A percentile compares a stretch with the other conserved stretches of the same genome.
Conservation (phyloP, 2,888 invertebrate species). For the Neria commutata region DNA sequence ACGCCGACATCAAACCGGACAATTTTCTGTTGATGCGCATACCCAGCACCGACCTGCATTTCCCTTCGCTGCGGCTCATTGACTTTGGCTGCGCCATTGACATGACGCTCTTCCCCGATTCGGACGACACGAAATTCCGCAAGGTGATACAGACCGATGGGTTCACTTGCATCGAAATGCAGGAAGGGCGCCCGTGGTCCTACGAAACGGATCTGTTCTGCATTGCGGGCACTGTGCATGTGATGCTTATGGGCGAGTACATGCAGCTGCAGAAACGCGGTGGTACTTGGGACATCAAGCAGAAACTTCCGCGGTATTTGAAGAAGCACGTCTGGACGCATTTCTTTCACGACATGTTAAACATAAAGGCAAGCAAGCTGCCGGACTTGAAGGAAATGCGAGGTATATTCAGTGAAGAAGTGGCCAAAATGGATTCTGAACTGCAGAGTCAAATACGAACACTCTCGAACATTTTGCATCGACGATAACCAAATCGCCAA, state of each 20-base stretch:
- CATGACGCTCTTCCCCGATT: slow-evolving; percentile 83
- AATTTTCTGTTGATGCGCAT: slow-evolving; percentile 85
- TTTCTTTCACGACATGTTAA: slow-evolving; percentile 81
- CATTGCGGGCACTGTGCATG: slow-evolving; percentile 86
- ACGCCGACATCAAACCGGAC: slow-evolving; percentile 96
- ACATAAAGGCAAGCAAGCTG: slow-evolving; percentile 77
- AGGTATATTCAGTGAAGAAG: slow-evolving; percentile 56
- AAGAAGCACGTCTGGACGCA: slow-evolving; percentile 79
- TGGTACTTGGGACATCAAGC: slow-evolving; percentile 72
- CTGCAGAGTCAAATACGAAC: slow-evolving; percentile 60
- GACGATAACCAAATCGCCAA: slow-evolving; percentile 51
- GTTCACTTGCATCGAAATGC: slow-evolving; percentile 91
- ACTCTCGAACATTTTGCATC: slow-evolving; percentile 58
- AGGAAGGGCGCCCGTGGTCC: slow-evolving; percentile 89
- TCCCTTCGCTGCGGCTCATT: slow-evolving; percentile 82
- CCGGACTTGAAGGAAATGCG: slow-evolving; percentile 69
- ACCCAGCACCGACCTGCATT: slow-evolving; percentile 68
- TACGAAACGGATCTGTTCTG: slow-evolving; percentile 95
- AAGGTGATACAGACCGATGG: slow-evolving; percentile 80
- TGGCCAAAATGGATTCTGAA: slow-evolving; percentile 61
- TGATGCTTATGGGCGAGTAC: slow-evolving; percentile 86
- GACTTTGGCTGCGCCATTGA: slow-evolving; percentile 97
- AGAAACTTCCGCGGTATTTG: slow-evolving; percentile 77
- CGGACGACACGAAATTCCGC: slow-evolving; percentile 73
- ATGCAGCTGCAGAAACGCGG: slow-evolving; percentile 78